phyloP scores from a whole-genome alignment of 1,140 invertebrate genomes.

The Cylas formicarius region DNA sequence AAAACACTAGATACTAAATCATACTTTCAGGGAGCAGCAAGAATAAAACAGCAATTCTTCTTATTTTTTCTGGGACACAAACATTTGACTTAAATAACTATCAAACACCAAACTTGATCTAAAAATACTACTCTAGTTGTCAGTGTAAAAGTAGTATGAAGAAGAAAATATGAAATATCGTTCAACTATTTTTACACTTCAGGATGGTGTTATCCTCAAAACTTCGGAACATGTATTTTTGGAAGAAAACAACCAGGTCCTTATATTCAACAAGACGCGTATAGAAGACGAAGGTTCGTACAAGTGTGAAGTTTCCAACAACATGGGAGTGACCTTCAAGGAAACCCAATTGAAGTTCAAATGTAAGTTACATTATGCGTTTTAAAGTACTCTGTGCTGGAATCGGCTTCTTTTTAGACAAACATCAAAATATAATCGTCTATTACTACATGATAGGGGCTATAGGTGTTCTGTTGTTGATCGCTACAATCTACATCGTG shows the following conservation, averaged over 20 bases:
- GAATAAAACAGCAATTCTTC: no score
- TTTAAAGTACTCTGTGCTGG: no score
- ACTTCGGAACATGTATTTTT: slow-evolving; percentile 37
- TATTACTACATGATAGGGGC: slow-evolving; percentile 42
- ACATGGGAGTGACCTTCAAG: slow-evolving; percentile 34
- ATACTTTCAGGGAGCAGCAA: background rate
- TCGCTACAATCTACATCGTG: slow-evolving; percentile 46
- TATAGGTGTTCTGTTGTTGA: slow-evolving; percentile 44
- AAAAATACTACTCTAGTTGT: no score
- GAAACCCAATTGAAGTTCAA: slow-evolving; percentile 35
- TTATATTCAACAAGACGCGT: slow-evolving; percentile 37
- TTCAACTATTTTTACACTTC: no score
- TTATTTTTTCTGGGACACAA: no score
- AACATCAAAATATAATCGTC: no score
- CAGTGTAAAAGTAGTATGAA: no score
- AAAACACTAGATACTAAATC: background rate
- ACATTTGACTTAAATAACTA: no score
- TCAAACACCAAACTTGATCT: no score
- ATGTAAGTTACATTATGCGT: slow-evolving; percentile 35
- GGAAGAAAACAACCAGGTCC: slow-evolving; percentile 38
- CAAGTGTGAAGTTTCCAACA: slow-evolving; percentile 41
- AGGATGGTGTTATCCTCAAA: slow-evolving; percentile 23
- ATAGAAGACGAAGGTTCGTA: slow-evolving; percentile 42
- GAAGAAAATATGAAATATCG: no score
- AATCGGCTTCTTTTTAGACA: no score